Conservation (phyloP, 1,140 invertebrate species). For the Calycopis cecrops region DNA sequence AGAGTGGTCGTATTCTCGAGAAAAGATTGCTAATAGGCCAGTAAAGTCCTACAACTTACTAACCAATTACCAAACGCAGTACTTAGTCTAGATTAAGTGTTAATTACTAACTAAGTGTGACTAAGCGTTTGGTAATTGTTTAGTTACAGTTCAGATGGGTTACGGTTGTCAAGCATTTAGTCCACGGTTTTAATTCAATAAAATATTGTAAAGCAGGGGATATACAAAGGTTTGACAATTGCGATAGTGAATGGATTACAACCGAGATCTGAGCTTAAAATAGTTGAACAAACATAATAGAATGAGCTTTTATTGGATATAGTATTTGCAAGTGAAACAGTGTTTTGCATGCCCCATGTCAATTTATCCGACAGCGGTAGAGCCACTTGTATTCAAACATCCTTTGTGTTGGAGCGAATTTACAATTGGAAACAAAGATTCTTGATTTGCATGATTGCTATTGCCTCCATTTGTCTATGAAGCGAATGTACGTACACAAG, state of each 20-base stretch:
- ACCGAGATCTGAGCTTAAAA: not conserved
- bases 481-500: constrained; percentile 20
- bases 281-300: not conserved
- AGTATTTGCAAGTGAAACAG: not conserved
- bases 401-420: constrained; percentile 34
- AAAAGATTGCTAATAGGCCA: no score
- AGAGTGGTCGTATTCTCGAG: no score
- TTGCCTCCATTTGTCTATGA: constrained; percentile 39
- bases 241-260: not conserved
- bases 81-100: no score
- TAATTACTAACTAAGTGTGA: no score
- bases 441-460: constrained; percentile 49
- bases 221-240: no score
- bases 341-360: constrained; percentile 5
- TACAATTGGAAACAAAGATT: constrained; percentile 38
- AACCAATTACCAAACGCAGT: no score
- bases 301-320: not conserved
- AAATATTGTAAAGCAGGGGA: no score
- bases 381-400: constrained; percentile 13
- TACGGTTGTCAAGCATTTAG: no score
- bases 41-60: no score
- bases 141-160: no score
- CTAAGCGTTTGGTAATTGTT: no score
- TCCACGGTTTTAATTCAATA: no score
- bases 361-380: constrained; percentile 1